Percentiles rank a stretch among this genome's conserved stretches.
Evolutionary conservation across 2,888 invertebrate genomes (phyloP).

Genomic region (Congeria kusceri): DNA sequence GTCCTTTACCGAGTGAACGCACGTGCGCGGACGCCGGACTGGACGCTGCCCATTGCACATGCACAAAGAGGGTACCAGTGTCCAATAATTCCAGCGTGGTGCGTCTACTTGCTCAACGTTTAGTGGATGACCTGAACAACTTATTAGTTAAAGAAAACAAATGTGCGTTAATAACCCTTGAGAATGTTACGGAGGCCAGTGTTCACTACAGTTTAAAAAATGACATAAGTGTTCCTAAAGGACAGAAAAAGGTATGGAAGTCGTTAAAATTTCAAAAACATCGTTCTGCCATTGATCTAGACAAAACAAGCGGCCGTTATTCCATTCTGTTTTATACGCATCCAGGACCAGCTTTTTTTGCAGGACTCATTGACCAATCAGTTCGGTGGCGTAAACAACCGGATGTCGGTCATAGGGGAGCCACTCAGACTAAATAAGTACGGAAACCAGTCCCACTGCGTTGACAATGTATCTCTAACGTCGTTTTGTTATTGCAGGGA

Average conservation of each 20-base stretch:
- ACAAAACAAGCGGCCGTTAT: constrained; percentile 26
- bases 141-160: constrained; percentile 23
- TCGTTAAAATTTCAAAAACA: background rate
- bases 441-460: constrained; percentile 46
- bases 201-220: constrained; percentile 21
- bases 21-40: constrained; percentile 88
- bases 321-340: constrained; percentile 18
- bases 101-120: constrained; percentile 4
- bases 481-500: constrained; percentile 33
- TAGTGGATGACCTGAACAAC: constrained; percentile 22
- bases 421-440: constrained; percentile 35
- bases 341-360: constrained; percentile 30
- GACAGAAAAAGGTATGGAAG: background rate
- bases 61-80: constrained; percentile 33
- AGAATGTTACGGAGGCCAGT: constrained; percentile 23
- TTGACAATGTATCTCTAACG: constrained; percentile 15
- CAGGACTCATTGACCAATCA: constrained; percentile 25
- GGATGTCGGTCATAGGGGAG: constrained; percentile 37
- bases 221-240: background rate
- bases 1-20: too few relatives aligned
- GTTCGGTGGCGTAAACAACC: background rate
- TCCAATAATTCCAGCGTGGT: constrained; percentile 8
- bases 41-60: constrained; percentile 88
- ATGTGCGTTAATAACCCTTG: constrained; percentile 6
- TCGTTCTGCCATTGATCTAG: background rate